phyloP scores from a whole-genome alignment of 2,797 vertebrate species.

The Valencia hispanica region DNA sequence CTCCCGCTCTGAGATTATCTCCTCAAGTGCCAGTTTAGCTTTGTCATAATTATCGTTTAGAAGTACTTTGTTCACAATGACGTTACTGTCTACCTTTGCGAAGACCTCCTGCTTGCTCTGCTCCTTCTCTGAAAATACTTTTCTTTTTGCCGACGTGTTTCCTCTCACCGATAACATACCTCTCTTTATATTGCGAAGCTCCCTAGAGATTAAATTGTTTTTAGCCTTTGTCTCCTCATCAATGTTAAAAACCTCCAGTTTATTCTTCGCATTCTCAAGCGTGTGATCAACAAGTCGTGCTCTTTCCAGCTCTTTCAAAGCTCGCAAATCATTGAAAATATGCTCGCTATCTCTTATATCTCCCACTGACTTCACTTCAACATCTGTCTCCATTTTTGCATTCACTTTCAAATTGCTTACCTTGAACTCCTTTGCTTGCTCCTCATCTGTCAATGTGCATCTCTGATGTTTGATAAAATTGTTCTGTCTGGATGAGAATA shows the following conservation, averaged over 20 bases:
- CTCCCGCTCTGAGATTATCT: slow-evolving; percentile 77
- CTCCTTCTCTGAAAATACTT: slow-evolving; percentile 67
- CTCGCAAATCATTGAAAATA: slow-evolving; percentile 69
- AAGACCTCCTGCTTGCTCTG: slow-evolving; percentile 45
- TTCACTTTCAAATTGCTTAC: slow-evolving; percentile 47
- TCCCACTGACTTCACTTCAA: slow-evolving; percentile 7
- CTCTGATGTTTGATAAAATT: slow-evolving; percentile 83
- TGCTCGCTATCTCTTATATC: slow-evolving; percentile 60
- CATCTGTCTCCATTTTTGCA: slow-evolving; percentile 13
- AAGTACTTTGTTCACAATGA: slow-evolving; percentile 67
- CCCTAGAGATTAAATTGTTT: slow-evolving; percentile 71
- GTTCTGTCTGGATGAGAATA: slow-evolving; percentile 80
- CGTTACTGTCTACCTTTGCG: slow-evolving; percentile 57
- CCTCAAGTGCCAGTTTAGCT: slow-evolving; percentile 80
- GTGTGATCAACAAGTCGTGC: slow-evolving; percentile 50
- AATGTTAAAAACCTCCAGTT: slow-evolving; percentile 40
- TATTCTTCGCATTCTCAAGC: slow-evolving; percentile 42
- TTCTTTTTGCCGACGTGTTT: slow-evolving; percentile 74
- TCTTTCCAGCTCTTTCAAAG: slow-evolving; percentile 68
- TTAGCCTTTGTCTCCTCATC: slow-evolving; percentile 61
- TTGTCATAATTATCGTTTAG: slow-evolving; percentile 78
- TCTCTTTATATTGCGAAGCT: slow-evolving; percentile 73
- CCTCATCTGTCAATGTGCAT: slow-evolving; percentile 50
- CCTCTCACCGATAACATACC: slow-evolving; percentile 76
- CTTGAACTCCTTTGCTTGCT: slow-evolving; percentile 36